Base-by-base conservation (phyloP, 2,113 vertebrate genomes). In the Zingel zingel region DNA sequence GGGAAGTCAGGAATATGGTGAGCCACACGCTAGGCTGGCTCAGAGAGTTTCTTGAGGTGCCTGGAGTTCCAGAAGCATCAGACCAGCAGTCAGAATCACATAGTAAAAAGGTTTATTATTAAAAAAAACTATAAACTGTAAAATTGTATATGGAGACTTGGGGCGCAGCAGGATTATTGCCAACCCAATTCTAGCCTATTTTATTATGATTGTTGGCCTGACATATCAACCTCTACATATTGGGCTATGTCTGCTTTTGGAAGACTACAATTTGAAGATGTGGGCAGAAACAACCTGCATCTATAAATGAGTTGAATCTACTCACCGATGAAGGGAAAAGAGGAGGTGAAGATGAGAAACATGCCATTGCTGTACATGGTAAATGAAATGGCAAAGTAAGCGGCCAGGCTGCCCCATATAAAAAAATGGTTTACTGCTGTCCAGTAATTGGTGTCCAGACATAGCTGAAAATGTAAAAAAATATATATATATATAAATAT, bases 291-390 rank as follows among this genome's bases (percentile, higher is more conserved):
- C 27, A 18, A 14, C 0, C 25, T 21, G 21, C 9, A 18, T 21
- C 12, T 3, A n/a, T 30, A 3, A 62, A 50, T 16, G 21, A 27
- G 27, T 1, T 5, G 4, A 45, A 21, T 13, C 2, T 12, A 79
- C 91, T 92, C 47, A 94, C 93, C 98, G 30, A 98, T 83, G 69
- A 98, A 99, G 3, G 96, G 96, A 92, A 99, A 99, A 19, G 87
- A 45, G 3, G 92, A 96, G 12, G 97, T 97, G 91, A 97, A 97
- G 81, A 97, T 94, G 85, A 96, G 85, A 83, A 96, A 99, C 95
- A 98, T 96, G 92, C 97, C 97, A 0, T 98, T 96, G 87, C 98
- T 99, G 82, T 96, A 97, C 95, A 98, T 96, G 82, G 98, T 96
- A 90, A 99, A 96, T 1, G 95, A 96, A 87, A 98, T 88, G 54